These are phyloP conservation scores for Bagarius yarrelli DNA, from an alignment of 2,113 vertebrate genomes.

Conservation along the genomic window DNA sequence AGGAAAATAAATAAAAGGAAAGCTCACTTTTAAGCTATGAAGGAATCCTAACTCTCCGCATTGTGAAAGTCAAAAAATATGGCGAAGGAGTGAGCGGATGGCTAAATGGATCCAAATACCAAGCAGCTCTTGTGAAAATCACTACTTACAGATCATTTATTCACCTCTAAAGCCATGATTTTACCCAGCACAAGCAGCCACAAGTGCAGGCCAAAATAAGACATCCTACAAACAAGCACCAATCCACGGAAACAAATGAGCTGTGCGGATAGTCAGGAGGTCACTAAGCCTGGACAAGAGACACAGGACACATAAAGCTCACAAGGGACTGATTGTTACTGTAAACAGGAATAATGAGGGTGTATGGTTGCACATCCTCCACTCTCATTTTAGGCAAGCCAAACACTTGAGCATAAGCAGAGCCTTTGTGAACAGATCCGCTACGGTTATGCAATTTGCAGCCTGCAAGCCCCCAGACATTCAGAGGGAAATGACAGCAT, in stretches of 20 bases:
- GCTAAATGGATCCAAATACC: not conserved
- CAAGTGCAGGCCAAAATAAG: not conserved
- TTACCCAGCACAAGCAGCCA: not conserved
- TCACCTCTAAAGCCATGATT: not conserved
- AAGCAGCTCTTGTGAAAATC: not conserved
- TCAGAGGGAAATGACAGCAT: slow-evolving; percentile 40
- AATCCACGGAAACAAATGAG: not conserved
- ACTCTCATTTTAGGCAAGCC: slow-evolving; percentile 16
- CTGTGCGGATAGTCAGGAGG: not conserved
- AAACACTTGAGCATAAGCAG: slow-evolving; percentile 34
- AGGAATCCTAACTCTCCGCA: not conserved
- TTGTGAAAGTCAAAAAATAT: not conserved
- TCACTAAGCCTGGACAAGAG: slow-evolving; percentile 14
- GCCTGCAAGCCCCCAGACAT: slow-evolving; percentile 33
- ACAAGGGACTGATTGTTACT: slow-evolving; percentile 47
- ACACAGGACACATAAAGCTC: slow-evolving; percentile 30
- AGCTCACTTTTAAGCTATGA: not conserved
- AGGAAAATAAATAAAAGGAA: slow-evolving; percentile 8
- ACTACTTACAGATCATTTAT: not conserved
- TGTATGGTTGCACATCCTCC: not conserved
- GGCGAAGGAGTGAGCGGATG: not conserved
- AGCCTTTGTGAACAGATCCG: slow-evolving; percentile 44
- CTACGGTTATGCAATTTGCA: slow-evolving; percentile 40
- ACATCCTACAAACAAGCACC: not conserved
- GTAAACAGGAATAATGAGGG: slow-evolving; percentile 31